Evolutionary conservation across 2,888 invertebrate species (phyloP).

Genomic region (Cyclophora punctaria): DNA sequence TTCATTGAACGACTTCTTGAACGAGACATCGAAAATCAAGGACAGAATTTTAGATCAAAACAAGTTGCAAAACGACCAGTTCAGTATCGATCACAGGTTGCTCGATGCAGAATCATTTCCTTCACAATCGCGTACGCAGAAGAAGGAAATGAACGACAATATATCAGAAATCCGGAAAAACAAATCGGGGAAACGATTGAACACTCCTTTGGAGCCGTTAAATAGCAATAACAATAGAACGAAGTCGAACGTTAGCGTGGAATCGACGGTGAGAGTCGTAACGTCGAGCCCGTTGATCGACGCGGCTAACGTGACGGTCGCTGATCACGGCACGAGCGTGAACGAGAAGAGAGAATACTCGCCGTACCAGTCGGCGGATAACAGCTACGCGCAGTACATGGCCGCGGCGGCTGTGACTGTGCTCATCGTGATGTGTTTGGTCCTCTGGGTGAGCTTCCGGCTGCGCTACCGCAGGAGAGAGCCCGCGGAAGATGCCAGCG

Average conservation of each 20-base stretch:
- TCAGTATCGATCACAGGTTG: conserved; percentile 48
- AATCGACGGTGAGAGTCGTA: conserved; percentile 26
- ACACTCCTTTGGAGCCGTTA: conserved; percentile 44
- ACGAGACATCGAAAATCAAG: conserved; percentile 42
- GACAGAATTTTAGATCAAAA: conserved; percentile 55
- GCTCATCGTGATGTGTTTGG: conserved; percentile 71
- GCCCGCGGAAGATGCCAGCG: conserved; percentile 41
- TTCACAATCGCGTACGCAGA: conserved; percentile 26
- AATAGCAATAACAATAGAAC: conserved; percentile 16
- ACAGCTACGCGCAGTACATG: conserved; percentile 58
- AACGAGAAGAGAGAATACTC: conserved; percentile 57
- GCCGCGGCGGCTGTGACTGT: conserved; percentile 74
- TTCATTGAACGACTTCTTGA: conserved; percentile 37
- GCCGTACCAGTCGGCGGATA: conserved; percentile 48
- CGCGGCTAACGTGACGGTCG: conserved; percentile 31
- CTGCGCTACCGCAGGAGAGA: conserved; percentile 54
- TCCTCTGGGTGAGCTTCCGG: conserved; percentile 69
- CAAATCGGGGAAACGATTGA: conserved; percentile 51
- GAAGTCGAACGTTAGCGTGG: conserved; percentile 11
- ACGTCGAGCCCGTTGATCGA: conserved; percentile 27
- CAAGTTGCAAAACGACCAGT: conserved; percentile 48
- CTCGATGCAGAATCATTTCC: conserved; percentile 39
- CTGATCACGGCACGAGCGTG: conserved; percentile 34
- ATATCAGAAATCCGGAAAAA: conserved; percentile 28
- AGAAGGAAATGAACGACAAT: conserved; percentile 29